A percentile compares a stretch with the other conserved stretches of the same genome.
Conservation (phyloP, 1,140 invertebrate genomes). For the Euura saliciscinereae region DNA sequence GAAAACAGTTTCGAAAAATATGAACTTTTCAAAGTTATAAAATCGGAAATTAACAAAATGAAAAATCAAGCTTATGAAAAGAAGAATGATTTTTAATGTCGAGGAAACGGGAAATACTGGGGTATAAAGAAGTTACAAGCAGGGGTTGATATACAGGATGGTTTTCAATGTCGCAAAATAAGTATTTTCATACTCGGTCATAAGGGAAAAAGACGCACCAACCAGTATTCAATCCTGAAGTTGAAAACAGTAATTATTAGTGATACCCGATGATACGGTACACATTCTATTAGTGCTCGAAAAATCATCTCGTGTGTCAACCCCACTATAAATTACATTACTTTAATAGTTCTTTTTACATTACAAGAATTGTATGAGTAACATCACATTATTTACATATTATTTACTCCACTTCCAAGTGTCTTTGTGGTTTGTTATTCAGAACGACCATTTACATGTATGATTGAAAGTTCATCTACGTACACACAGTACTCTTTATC, state of each 20-base stretch:
- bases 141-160: background rate
- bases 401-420: background rate
- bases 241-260: too few relatives aligned
- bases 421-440: background rate
- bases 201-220: too few relatives aligned
- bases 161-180: background rate
- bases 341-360: background rate
- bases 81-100: background rate
- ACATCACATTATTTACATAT: background rate
- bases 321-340: constrained; percentile 1
- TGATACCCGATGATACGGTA: too few relatives aligned
- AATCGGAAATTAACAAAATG: too few relatives aligned
- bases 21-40: too few relatives aligned
- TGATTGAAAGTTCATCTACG: background rate
- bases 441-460: background rate
- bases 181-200: too few relatives aligned
- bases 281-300: background rate
- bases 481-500: too few relatives aligned
- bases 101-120: background rate
- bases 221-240: too few relatives aligned
- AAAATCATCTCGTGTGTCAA: background rate
- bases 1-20: too few relatives aligned
- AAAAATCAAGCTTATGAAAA: too few relatives aligned
- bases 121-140: background rate
- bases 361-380: background rate